Conservation (phyloP, 2,888 invertebrate genomes). For the Sussaba pulchella region DNA sequence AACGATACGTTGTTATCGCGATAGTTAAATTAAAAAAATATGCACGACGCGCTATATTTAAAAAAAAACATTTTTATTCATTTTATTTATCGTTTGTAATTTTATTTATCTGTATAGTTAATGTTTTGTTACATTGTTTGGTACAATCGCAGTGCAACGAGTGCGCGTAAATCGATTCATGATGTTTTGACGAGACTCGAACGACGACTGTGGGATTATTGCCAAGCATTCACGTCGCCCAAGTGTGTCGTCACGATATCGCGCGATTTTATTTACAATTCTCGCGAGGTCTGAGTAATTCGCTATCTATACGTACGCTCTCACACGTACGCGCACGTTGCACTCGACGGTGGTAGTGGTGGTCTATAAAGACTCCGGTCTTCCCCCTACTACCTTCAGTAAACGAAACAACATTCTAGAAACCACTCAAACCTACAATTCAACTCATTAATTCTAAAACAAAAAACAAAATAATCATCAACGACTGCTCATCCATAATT, state of each 20-base stretch:
- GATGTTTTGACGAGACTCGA: neutral
- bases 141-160: neutral
- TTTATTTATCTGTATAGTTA: too few species aligned
- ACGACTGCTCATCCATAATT: neutral
- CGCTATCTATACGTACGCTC: slow-evolving; percentile 5
- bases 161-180: neutral
- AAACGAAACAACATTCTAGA: slow-evolving; percentile 65
- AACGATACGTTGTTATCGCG: neutral
- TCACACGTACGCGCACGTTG: neutral
- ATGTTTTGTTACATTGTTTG: too few species aligned
- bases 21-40: neutral
- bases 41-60: too few species aligned
- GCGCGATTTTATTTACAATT: slow-evolving; percentile 75
- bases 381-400: slow-evolving; percentile 67
- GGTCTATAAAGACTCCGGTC: slow-evolving; percentile 71
- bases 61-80: too few species aligned
- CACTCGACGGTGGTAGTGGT: slow-evolving; percentile 41
- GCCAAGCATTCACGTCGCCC: slow-evolving; percentile 37
- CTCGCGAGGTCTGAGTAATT: slow-evolving; percentile 19
- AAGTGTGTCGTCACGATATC: slow-evolving; percentile 58
- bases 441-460: neutral
- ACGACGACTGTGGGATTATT: slow-evolving; percentile 2
- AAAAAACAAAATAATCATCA: slow-evolving; percentile 1
- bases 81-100: too few species aligned
- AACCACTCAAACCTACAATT: neutral